Conservation (phyloP, 2,888 invertebrate species). For the Poecilobothrus nobilitatus region DNA sequence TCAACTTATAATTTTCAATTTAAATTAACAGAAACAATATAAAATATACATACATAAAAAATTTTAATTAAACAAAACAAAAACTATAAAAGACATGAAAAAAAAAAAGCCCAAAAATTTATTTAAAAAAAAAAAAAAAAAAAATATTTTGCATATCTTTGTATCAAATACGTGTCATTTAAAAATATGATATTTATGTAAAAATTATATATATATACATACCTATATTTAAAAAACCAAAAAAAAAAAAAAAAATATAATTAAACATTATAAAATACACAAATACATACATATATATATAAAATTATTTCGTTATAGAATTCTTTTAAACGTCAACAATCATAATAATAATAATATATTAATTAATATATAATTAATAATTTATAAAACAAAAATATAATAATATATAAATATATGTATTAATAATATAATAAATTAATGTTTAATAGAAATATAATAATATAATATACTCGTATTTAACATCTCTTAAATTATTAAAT, state of each 20-base stretch:
- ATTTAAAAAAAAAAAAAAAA: background rate
- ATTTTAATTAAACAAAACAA: too few species aligned
- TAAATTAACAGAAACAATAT: background rate
- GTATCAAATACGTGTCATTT: slow-evolving; percentile 3
- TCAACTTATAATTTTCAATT: background rate
- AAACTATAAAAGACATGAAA: background rate
- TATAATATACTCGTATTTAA: too few species aligned
- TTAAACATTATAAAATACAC: background rate
- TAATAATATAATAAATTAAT: background rate
- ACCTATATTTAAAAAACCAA: background rate
- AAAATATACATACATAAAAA: too few species aligned
- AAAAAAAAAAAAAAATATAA: background rate
- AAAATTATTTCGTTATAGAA: background rate
- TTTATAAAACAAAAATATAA: background rate
- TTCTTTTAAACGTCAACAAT: background rate
- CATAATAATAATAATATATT: background rate
- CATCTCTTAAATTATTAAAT: too few species aligned
- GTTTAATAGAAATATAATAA: background rate
- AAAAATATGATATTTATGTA: background rate
- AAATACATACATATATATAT: background rate
- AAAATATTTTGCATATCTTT: slow-evolving; percentile 6
- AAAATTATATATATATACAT: background rate
- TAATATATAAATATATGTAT: background rate
- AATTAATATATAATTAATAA: too few species aligned
- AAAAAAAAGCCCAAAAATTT: background rate